These are phyloP conservation scores for Melanotaenia maccullochi DNA, from an alignment of 2,797 vertebrate species.

Conservation along the genomic window DNA sequence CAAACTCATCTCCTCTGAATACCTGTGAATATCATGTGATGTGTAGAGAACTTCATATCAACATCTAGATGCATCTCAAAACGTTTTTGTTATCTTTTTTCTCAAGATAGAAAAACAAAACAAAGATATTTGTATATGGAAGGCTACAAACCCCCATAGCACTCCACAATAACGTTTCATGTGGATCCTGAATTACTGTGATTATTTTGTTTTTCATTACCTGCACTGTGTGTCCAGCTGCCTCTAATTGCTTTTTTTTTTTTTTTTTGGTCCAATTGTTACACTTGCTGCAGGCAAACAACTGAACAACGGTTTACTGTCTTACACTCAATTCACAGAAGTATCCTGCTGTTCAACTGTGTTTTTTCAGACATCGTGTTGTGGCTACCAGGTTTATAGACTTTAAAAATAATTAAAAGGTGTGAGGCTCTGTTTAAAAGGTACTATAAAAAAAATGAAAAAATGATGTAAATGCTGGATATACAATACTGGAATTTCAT, in stretches of 20 bases:
- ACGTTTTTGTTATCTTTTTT: not conserved
- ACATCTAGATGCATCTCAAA: not conserved
- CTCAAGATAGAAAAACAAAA: not conserved
- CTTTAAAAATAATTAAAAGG: conserved; percentile 2
- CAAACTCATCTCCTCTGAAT: not conserved
- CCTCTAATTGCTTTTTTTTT: conserved; percentile 1
- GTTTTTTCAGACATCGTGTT: conserved; percentile 11
- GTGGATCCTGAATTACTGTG: not conserved
- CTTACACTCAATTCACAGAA: conserved; percentile 2
- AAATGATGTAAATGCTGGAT: not conserved
- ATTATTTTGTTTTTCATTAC: conserved; percentile 3
- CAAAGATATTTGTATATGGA: not conserved
- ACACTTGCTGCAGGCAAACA: conserved; percentile 1
- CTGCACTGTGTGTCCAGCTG: conserved; percentile 10
- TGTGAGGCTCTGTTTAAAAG: not conserved
- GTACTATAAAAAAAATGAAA: too few species aligned
- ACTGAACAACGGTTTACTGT: conserved; percentile 1
- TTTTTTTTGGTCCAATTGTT: conserved; percentile 28
- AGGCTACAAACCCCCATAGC: not conserved
- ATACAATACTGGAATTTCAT: not conserved
- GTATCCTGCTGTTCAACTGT: conserved; percentile 12
- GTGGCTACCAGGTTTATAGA: conserved; percentile 4
- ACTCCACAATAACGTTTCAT: not conserved
- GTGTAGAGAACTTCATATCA: not conserved
- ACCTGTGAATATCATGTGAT: not conserved